A percentile compares a stretch with the other conserved stretches of the same genome.
Conservation (phyloP, 2,888 invertebrate genomes). For the Amaurobius ferox region DNA sequence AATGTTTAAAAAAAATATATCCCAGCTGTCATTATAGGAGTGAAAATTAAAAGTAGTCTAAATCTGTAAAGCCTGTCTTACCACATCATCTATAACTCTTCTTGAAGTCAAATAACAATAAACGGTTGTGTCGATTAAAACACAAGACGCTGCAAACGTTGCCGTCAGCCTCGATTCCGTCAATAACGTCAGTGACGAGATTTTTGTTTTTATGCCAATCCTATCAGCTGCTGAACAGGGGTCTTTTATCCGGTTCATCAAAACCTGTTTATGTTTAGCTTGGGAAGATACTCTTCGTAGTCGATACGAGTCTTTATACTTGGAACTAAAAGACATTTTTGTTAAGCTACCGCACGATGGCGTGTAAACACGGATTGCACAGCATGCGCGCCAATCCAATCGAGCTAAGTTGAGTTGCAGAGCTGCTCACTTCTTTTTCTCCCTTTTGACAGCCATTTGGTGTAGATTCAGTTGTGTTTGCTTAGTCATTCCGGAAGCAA, state of each 20-base stretch:
- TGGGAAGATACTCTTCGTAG: conserved; percentile 8
- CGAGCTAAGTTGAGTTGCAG: not conserved
- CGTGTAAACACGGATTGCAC: conserved; percentile 21
- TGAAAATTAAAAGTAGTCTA: no score
- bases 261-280: conserved; percentile 30
- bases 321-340: conserved; percentile 11
- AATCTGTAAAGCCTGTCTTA: no score
- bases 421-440: no score
- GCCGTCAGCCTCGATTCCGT: not conserved
- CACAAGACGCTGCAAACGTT: not conserved
- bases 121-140: not conserved
- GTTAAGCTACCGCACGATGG: not conserved
- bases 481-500: not conserved
- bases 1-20: no score
- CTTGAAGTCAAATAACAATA: not conserved
- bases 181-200: not conserved
- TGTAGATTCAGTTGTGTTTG: not conserved
- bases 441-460: no score
- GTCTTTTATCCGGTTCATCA: conserved; percentile 30
- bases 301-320: not conserved
- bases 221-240: conserved; percentile 40
- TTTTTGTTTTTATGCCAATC: not conserved
- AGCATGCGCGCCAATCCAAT: not conserved
- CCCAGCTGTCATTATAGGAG: no score
- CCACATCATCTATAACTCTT: no score